Evolutionary conservation across 30 jellyfish, hydroid and myxozoan species (phyloP), one percentile per base, ranked within the genome.

Genomic region (Aurelia sp.): DNA sequence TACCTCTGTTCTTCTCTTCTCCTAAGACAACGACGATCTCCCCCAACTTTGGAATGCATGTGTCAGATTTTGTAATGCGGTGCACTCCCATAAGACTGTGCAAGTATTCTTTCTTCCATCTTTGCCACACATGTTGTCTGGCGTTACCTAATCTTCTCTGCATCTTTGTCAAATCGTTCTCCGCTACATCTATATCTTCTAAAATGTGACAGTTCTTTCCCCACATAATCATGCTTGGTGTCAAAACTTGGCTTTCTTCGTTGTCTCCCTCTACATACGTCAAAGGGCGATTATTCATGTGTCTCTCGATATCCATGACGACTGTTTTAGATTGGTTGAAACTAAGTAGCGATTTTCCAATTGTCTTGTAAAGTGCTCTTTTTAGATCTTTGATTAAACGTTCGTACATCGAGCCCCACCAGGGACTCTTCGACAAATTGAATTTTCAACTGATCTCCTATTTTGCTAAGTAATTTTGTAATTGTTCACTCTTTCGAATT

Each of bases 171-270:
- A 78, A 68, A 61, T 63, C 35, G 68, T 78, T 38, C 8, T 38
- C 8, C 7, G 1, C 48, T 38, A 38, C 48, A 38, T 38, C 8
- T 38, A 6, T 38, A 38, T 38, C 48, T 38, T 38, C 8, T 1
- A 38, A 38, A 38, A 38, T 80, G 44, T 64, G 81, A 67, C 82
- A 68, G 66, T 80, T 80, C 66, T 80, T 68, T 47, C 90, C 82
- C 90, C 90, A 80, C 90, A 80, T 40, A 24, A 80, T 80, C 65
- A 58, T 76, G 52, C 59, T 76, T 41, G 90, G 82, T 48, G 81
- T 80, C 72, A 63, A 72, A 48, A 64, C 90, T 69, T 18, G 65
- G 41, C 82, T 81, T 81, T 80, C 90, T 72, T 81, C 90, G 40
- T 35, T 48, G 15, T 80, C 90, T 44, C 76, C 47, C 38, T 80